Evolutionary conservation across 2,888 invertebrate genomes (phyloP), one percentile per base, ranked within the genome.

Genomic region (Mantis religiosa): DNA sequence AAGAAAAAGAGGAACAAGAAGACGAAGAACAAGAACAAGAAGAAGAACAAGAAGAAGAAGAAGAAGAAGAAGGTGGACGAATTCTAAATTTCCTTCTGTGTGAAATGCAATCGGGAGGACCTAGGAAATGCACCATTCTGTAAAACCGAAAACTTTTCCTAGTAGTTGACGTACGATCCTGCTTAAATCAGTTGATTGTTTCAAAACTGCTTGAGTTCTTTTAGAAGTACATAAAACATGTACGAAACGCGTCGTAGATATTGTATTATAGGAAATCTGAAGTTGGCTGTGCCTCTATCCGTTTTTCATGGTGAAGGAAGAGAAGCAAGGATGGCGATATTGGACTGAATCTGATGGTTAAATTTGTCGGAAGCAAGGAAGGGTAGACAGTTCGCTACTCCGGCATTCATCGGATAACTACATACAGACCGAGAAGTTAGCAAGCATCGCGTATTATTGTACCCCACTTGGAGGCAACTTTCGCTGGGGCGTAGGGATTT

Each of bases 341-440:
- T 34, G 54, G 84, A 87, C 83, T 20, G 87, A 89, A 89, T 85
- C 82, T 84, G 89, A 88, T 85, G 90, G 90, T 90, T 89, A 90
- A 90, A 90, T 90, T 88, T 90, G 89, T 84, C 90, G 90, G 90
- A 90, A 90, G 89, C 82, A 71, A 71, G 54, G 54, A 71, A 71
- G 54, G 54, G 54, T 25, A 71, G 54, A 71, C 54, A 71, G 54
- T 71, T 41, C 54, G 25, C 54, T 54, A 54, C 54, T 54, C 54
- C 54, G 20, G 54, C 54, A 71, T 71, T 71, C 54, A 71, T 71
- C 54, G 54, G 54, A 71, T 71, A 71, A 71, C 20, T 71, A 71
- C 54, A 71, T 71, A 71, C 54, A 71, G 54, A 20, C 54, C 54
- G 54, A 71, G 84, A 28, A 83, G 84, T 28, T 20, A 28, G 84